phyloP scores from a whole-genome alignment of 2,888 invertebrate species.

The Tuta absoluta region DNA sequence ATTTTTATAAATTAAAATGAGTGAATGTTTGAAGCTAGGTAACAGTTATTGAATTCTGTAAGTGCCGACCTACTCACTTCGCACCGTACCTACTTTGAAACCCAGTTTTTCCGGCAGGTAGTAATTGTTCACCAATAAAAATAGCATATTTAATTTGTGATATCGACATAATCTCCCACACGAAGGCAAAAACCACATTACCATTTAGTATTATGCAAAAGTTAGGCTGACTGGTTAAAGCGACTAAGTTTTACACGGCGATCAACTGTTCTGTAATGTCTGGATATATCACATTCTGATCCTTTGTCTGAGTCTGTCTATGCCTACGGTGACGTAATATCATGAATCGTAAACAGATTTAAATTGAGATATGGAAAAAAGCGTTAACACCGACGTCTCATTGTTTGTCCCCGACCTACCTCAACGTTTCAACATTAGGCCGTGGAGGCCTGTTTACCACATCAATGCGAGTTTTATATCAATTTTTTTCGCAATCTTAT shows the following conservation, averaged over 20 bases:
- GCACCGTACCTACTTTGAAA: not conserved
- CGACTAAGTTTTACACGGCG: not conserved
- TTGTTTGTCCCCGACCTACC: conserved; percentile 56
- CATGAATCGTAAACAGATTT: conserved; percentile 41
- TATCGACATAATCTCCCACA: not conserved
- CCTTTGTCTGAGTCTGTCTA: not conserved
- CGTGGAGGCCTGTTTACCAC: conserved; percentile 27
- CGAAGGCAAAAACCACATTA: not conserved
- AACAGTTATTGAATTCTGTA: too few species aligned
- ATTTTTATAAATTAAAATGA: too few species aligned
- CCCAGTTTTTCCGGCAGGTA: too few species aligned
- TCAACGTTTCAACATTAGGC: conserved; percentile 49
- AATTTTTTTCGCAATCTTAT: conserved; percentile 16
- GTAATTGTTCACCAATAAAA: not conserved
- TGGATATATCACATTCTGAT: conserved; percentile 3
- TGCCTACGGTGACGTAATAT: conserved; percentile 37
- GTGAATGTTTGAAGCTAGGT: conserved; percentile 9
- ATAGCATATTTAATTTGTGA: conserved; percentile 2
- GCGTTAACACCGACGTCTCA: conserved; percentile 37
- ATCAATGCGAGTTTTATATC: not conserved
- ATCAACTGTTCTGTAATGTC: not conserved
- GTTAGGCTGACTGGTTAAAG: not conserved
- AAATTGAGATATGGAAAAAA: conserved; percentile 36
- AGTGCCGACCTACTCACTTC: too few species aligned
- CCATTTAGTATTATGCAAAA: not conserved